Evolutionary conservation across 2,113 vertebrate species (phyloP).

Genomic region (Tachuris rubrigastra): DNA sequence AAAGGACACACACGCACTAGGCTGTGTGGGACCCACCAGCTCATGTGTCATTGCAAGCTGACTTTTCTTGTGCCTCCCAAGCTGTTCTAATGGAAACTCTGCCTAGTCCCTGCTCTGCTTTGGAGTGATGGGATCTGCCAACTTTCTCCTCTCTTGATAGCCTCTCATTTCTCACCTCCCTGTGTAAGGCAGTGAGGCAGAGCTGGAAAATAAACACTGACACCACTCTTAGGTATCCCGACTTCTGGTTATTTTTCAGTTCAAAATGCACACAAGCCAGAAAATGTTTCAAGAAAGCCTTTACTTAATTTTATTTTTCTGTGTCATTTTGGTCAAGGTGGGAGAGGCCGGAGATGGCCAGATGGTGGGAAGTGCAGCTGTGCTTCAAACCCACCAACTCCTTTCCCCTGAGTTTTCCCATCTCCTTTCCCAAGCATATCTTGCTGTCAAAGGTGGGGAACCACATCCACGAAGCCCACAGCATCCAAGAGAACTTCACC

Average conservation of each 20-base stretch:
- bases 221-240: fast-evolving
- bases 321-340: neutral
- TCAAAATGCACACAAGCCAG: neutral
- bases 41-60: neutral
- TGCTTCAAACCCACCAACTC: neutral
- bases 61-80: neutral
- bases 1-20: fast-evolving
- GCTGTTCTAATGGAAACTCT: neutral
- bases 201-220: neutral
- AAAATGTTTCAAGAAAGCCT: neutral
- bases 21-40: neutral
- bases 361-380: neutral
- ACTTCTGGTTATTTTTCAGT: neutral
- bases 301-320: neutral
- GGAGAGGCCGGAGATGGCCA: neutral
- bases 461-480: neutral
- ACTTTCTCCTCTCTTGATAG: neutral
- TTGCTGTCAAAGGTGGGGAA: neutral
- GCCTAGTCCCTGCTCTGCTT: neutral
- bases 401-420: neutral
- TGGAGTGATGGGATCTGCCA: neutral
- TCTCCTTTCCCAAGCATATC: neutral
- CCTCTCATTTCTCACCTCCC: neutral
- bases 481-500: neutral
- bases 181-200: neutral